A percentile compares a stretch with the other conserved stretches of the same genome.
phyloP scores from a whole-genome alignment of 2,113 vertebrate genomes.

The Amazona vittata region DNA sequence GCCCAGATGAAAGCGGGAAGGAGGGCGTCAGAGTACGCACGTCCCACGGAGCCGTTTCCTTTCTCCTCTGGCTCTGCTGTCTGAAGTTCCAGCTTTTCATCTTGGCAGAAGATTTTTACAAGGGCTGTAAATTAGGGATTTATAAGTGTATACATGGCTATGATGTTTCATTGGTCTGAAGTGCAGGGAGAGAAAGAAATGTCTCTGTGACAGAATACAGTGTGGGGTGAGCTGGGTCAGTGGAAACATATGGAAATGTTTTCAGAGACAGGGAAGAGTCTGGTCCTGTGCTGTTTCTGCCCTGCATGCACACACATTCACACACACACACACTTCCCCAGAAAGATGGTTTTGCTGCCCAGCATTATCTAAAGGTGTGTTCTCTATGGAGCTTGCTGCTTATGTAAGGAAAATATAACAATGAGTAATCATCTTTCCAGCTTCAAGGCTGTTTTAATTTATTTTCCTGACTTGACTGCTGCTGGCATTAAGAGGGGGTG shows the following conservation, averaged over 20 bases:
- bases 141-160: slow-evolving; percentile 56
- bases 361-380: not conserved
- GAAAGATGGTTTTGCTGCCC: not conserved
- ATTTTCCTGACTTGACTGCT: not conserved
- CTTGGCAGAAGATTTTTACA: slow-evolving; percentile 64
- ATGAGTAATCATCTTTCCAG: not conserved
- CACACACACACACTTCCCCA: not conserved
- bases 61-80: not conserved
- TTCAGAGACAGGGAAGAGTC: slow-evolving; percentile 13
- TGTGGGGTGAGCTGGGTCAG: slow-evolving; percentile 36
- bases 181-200: slow-evolving; percentile 48
- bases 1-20: not conserved
- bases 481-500: not conserved
- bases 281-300: slow-evolving; percentile 19
- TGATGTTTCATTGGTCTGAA: slow-evolving; percentile 65
- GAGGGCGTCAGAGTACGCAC: not conserved
- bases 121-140: slow-evolving; percentile 65
- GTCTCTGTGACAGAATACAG: slow-evolving; percentile 34
- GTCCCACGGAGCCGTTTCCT: not conserved
- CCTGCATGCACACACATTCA: not conserved
- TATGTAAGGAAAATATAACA: not conserved
- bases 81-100: slow-evolving; percentile 61
- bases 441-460: not conserved
- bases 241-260: slow-evolving; percentile 63
- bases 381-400: not conserved